These are phyloP conservation scores for Zaprionus inermis DNA, from an alignment of 1,140 invertebrate genomes.

Conservation along the genomic window DNA sequence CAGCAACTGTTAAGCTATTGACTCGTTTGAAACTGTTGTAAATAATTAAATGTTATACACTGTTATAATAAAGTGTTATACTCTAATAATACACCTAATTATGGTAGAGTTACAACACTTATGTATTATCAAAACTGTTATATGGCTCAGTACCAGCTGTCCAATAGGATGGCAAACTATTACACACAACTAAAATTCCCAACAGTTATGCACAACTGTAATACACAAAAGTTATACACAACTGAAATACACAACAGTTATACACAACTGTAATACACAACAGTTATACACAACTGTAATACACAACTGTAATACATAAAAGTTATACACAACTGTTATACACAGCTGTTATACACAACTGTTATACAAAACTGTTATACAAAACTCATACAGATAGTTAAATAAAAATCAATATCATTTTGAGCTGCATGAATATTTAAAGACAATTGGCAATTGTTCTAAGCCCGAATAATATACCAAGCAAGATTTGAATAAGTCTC, in stretches of 20 bases:
- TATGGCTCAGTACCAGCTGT: too few relatives aligned
- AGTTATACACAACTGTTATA: too few relatives aligned
- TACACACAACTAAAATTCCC: too few relatives aligned
- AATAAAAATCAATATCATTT: not conserved
- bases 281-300: not conserved
- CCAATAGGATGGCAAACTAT: too few relatives aligned
- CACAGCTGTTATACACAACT: not conserved
- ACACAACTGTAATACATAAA: not conserved
- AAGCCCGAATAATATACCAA: not conserved
- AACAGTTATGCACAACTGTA: not conserved
- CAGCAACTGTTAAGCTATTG: not conserved
- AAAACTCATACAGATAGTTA: not conserved
- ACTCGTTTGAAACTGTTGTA: too few relatives aligned
- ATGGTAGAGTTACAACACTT: too few relatives aligned
- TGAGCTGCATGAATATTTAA: not conserved
- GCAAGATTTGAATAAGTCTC: not conserved
- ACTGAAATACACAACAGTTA: conserved; percentile 3
- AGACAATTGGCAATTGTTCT: not conserved
- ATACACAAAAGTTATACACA: not conserved
- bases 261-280: not conserved
- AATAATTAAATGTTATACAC: too few relatives aligned
- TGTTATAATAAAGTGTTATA: too few relatives aligned
- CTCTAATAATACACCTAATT: too few relatives aligned
- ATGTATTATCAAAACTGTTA: too few relatives aligned
- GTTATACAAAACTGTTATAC: not conserved